These are phyloP conservation scores for Trachythela sp. DNA, from an alignment of 64 coral and sea anemone species.

Conservation along the genomic window DNA sequence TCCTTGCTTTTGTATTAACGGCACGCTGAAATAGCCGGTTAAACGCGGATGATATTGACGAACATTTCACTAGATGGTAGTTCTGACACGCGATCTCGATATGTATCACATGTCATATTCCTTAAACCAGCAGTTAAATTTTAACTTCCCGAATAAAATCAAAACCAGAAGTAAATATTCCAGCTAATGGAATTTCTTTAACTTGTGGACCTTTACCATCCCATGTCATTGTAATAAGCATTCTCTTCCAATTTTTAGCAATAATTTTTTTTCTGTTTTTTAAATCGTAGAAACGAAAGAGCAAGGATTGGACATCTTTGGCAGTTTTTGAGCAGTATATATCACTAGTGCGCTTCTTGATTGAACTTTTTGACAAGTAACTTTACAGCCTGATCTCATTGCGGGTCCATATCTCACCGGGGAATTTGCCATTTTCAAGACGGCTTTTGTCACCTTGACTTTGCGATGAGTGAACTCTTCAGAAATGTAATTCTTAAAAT, in stretches of 20 bases:
- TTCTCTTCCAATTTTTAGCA: neutral
- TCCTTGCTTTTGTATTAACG: neutral
- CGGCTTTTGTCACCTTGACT: neutral
- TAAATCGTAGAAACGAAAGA: neutral
- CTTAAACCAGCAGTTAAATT: neutral
- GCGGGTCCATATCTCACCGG: neutral
- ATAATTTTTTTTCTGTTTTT: neutral
- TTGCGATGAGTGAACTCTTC: neutral
- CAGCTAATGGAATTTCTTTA: neutral
- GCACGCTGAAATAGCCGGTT: neutral
- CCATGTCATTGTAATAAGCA: neutral
- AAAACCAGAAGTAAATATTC: neutral
- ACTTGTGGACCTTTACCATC: neutral
- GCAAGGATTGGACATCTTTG: neutral
- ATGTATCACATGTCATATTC: neutral
- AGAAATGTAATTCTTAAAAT: neutral
- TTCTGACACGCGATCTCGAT: neutral
- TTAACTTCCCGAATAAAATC: neutral
- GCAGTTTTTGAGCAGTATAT: neutral
- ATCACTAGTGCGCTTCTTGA: neutral
- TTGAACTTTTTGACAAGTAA: neutral
- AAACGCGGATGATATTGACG: neutral
- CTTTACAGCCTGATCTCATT: neutral
- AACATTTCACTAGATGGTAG: neutral
- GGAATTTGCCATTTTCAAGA: neutral